Evolutionary conservation across 2,113 vertebrate species (phyloP).

Genomic region (Hyperopisus bebe): DNA sequence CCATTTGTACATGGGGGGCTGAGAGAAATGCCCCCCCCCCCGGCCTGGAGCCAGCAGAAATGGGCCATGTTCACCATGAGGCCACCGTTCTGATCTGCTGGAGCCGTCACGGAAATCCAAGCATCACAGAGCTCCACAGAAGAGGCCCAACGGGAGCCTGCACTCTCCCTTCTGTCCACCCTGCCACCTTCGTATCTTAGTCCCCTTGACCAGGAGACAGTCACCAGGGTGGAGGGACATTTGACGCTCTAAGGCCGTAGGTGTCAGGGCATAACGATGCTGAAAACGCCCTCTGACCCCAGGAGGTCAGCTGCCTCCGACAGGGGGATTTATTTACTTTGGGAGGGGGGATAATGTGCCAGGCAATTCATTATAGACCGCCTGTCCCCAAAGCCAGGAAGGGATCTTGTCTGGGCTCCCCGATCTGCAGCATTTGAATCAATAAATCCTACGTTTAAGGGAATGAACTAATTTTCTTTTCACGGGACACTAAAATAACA

Average conservation of each 20-base stretch:
- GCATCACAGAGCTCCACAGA: not conserved
- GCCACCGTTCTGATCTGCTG: not conserved
- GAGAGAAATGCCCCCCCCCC: not conserved
- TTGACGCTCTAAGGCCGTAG: slow-evolving; percentile 45
- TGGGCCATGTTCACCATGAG: not conserved
- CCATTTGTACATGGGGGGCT: not conserved
- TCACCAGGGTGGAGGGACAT: not conserved
- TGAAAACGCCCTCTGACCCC: slow-evolving; percentile 39
- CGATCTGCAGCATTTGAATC: slow-evolving; percentile 50
- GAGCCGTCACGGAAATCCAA: not conserved
- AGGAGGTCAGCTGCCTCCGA: slow-evolving; percentile 58
- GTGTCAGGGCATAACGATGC: slow-evolving; percentile 37
- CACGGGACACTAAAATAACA: slow-evolving; percentile 49
- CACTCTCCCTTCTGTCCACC: not conserved
- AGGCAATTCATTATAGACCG: slow-evolving; percentile 55
- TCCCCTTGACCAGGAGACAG: not conserved
- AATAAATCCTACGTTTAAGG: slow-evolving; percentile 58
- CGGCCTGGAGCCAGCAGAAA: not conserved
- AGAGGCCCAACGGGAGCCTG: not conserved
- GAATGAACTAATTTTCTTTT: slow-evolving; percentile 55
- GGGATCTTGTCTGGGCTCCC: slow-evolving; percentile 49
- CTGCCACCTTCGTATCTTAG: not conserved
- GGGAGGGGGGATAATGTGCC: slow-evolving; percentile 56
- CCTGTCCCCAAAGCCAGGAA: slow-evolving; percentile 29
- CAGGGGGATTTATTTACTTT: slow-evolving; percentile 60